These are phyloP conservation scores for Pocillopora verrucosa DNA, from an alignment of 64 coral and sea anemone genomes.

Conservation along the genomic window DNA sequence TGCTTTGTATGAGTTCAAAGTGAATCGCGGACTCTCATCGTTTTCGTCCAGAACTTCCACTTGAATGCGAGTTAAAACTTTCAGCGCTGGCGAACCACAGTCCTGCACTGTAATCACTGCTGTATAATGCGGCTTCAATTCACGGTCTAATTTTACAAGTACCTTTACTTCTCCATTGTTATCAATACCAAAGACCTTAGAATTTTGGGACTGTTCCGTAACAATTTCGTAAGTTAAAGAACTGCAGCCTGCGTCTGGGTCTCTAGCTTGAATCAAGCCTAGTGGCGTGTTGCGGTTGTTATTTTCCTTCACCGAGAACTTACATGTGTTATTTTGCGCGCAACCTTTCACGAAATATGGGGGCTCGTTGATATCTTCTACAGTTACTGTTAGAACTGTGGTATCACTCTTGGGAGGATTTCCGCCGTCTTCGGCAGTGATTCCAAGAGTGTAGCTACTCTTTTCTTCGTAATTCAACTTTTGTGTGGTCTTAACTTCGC, in stretches of 20 bases:
- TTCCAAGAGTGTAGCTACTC: constrained; percentile 61
- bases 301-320: constrained; percentile 49
- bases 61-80: constrained; percentile 39
- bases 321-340: constrained; percentile 31
- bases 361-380: constrained; percentile 75
- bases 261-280: constrained; percentile 47
- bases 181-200: constrained; percentile 37
- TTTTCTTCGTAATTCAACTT: constrained; percentile 62
- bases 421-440: constrained; percentile 62
- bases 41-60: constrained; percentile 77
- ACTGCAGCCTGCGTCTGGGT: constrained; percentile 54
- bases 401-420: neutral
- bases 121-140: constrained; percentile 60
- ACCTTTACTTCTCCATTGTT: constrained; percentile 45
- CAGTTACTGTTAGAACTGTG: constrained; percentile 32
- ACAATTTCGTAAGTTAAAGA: constrained; percentile 60
- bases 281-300: constrained; percentile 15
- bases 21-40: constrained; percentile 72
- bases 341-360: constrained; percentile 49
- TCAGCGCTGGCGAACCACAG: constrained; percentile 58
- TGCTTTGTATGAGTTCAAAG: constrained; percentile 20
- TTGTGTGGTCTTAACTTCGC: constrained; percentile 38
- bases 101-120: constrained; percentile 74
- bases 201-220: constrained; percentile 43
- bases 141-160: constrained; percentile 57